Evolutionary conservation across 23 tunicate species (phyloP).

Genomic region (Phallusia fumigata): DNA sequence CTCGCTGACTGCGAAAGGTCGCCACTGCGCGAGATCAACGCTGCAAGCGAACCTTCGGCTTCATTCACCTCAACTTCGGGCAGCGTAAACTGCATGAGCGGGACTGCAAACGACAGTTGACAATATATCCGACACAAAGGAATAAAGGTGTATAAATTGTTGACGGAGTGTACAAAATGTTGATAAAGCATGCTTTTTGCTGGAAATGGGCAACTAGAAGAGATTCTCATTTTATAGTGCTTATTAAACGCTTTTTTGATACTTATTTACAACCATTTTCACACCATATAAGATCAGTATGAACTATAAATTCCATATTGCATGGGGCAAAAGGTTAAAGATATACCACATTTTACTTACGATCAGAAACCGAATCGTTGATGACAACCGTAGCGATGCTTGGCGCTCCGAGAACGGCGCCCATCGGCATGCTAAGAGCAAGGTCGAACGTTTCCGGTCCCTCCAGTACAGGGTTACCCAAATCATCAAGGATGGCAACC

Average conservation of each 20-base stretch:
- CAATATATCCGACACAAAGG: no score
- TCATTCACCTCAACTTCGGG: slow-evolving; percentile 72
- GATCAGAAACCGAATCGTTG: slow-evolving; percentile 76
- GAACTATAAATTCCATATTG: no score
- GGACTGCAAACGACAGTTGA: slow-evolving; percentile 57
- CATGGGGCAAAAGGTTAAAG: no score
- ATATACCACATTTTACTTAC: slow-evolving; percentile 76
- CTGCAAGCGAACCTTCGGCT: slow-evolving; percentile 44
- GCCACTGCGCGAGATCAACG: slow-evolving; percentile 76
- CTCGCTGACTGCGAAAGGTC: slow-evolving; percentile 77
- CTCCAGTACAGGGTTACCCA: slow-evolving; percentile 92
- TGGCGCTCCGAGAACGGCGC: slow-evolving; percentile 87
- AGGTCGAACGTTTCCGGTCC: slow-evolving; percentile 90
- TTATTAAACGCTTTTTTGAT: no score
- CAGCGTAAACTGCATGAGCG: slow-evolving; percentile 74
- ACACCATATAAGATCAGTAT: no score
- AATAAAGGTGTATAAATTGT: neutral
- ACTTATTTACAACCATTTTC: no score
- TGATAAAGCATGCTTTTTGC: no score
- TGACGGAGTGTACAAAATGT: neutral
- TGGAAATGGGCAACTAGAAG: no score
- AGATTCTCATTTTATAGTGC: no score
- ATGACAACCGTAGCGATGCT: slow-evolving; percentile 53
- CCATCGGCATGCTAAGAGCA: slow-evolving; percentile 71
- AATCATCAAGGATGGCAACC: slow-evolving; percentile 84